Conservation (phyloP, 2,888 invertebrate genomes). For the Plutella xylostella region DNA sequence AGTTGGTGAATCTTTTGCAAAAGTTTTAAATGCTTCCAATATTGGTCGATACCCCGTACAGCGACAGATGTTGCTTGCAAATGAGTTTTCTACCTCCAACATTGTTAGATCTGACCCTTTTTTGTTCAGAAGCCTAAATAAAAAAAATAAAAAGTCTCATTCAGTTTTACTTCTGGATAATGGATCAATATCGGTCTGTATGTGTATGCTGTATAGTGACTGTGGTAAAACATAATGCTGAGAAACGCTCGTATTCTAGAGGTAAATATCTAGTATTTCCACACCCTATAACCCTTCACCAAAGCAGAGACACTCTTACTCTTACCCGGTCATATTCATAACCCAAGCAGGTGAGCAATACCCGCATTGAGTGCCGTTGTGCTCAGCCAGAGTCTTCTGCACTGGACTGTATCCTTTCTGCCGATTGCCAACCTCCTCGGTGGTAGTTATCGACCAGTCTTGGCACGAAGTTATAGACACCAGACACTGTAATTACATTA, state of each 20-base stretch:
- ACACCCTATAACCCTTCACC: not conserved
- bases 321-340: slow-evolving; percentile 44
- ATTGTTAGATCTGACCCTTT: slow-evolving; percentile 56
- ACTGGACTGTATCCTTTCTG: slow-evolving; percentile 72
- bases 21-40: slow-evolving; percentile 71
- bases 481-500: slow-evolving; percentile 65
- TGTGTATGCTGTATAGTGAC: not conserved
- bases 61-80: slow-evolving; percentile 80
- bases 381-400: slow-evolving; percentile 68
- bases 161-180: not conserved
- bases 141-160: not conserved
- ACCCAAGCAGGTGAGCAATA: slow-evolving; percentile 65
- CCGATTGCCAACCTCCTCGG: slow-evolving; percentile 77
- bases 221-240: not conserved
- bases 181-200: not conserved
- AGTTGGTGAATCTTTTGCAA: slow-evolving; percentile 52
- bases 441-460: slow-evolving; percentile 75
- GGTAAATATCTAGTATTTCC: not conserved
- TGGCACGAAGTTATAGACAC: slow-evolving; percentile 62
- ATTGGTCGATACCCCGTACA: slow-evolving; percentile 79
- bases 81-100: slow-evolving; percentile 75
- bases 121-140: too few species aligned
- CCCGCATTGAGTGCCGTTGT: slow-evolving; percentile 77
- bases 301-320: not conserved
- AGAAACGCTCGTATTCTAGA: not conserved